These are phyloP conservation scores for Eubasilissa regina DNA, from an alignment of 1,140 invertebrate genomes.

Conservation along the genomic window DNA sequence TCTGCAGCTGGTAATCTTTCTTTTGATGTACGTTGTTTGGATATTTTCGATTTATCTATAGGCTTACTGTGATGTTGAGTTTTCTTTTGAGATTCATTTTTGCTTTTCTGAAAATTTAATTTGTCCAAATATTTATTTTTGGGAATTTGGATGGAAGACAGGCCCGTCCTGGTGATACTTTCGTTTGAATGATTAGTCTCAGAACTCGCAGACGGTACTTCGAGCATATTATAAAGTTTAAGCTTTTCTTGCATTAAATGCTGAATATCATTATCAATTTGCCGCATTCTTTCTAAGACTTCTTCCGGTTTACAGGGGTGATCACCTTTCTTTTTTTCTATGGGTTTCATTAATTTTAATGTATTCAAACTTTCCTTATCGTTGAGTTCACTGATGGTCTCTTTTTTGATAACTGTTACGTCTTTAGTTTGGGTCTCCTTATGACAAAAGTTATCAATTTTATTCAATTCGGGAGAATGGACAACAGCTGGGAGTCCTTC, in stretches of 20 bases:
- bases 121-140: slow-evolving; percentile 33
- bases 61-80: slow-evolving; percentile 27
- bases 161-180: no score
- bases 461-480: slow-evolving; percentile 19
- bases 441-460: slow-evolving; percentile 2
- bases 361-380: slow-evolving; percentile 10
- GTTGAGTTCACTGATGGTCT: not conserved
- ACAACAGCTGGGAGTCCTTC: slow-evolving; percentile 30
- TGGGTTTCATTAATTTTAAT: slow-evolving; percentile 21
- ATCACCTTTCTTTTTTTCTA: not conserved
- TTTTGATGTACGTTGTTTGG: not conserved
- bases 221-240: slow-evolving; percentile 68
- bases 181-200: slow-evolving; percentile 7
- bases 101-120: slow-evolving; percentile 23
- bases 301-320: slow-evolving; percentile 18
- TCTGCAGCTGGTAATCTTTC: slow-evolving; percentile 16
- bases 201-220: slow-evolving; percentile 49
- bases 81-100: slow-evolving; percentile 28
- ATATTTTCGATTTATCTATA: slow-evolving; percentile 6
- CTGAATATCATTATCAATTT: slow-evolving; percentile 71
- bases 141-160: not conserved
- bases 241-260: slow-evolving; percentile 70
- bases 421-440: slow-evolving; percentile 45
- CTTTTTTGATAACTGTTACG: not conserved
- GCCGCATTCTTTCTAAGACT: slow-evolving; percentile 66